Percentiles rank a stretch among this genome's conserved stretches.
Evolutionary conservation across 2,888 invertebrate genomes (phyloP).

Genomic region (Orchestes rusci): DNA sequence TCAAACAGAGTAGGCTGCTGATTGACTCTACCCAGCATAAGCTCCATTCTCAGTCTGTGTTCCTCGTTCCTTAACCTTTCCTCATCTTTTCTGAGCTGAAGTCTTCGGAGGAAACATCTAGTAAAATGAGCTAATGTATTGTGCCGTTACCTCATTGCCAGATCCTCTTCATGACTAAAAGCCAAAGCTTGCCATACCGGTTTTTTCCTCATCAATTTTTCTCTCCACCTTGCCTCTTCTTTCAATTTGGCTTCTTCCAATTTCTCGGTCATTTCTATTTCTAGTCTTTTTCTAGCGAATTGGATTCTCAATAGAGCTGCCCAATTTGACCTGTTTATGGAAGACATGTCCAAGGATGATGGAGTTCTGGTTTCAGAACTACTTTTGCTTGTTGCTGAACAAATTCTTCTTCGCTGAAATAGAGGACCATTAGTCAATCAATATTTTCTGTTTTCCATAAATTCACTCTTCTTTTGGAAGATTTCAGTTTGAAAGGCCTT

Average conservation of each 20-base stretch:
- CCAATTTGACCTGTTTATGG: slow-evolving; percentile 55
- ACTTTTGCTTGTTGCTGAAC: slow-evolving; percentile 36
- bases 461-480: slow-evolving; percentile 38
- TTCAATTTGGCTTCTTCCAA: slow-evolving; percentile 54
- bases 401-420: slow-evolving; percentile 28
- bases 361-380: slow-evolving; percentile 35
- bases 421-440: not conserved
- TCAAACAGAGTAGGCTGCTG: slow-evolving; percentile 65
- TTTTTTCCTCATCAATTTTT: slow-evolving; percentile 54
- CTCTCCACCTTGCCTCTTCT: slow-evolving; percentile 52
- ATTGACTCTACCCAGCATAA: slow-evolving; percentile 63
- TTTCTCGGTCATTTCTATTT: slow-evolving; percentile 53
- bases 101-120: slow-evolving; percentile 23
- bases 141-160: slow-evolving; percentile 43
- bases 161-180: slow-evolving; percentile 60
- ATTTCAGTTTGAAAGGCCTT: slow-evolving; percentile 46
- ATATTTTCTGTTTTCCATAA: not conserved
- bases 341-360: slow-evolving; percentile 42
- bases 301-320: slow-evolving; percentile 61
- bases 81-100: slow-evolving; percentile 60
- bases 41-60: slow-evolving; percentile 62
- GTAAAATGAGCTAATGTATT: not conserved
- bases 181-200: slow-evolving; percentile 66
- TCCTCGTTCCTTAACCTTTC: slow-evolving; percentile 60
- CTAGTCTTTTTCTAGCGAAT: slow-evolving; percentile 55